A percentile compares a stretch with the other conserved stretches of the same genome.
Conservation (phyloP, 2,888 invertebrate genomes). For the Octodonta nipae region DNA sequence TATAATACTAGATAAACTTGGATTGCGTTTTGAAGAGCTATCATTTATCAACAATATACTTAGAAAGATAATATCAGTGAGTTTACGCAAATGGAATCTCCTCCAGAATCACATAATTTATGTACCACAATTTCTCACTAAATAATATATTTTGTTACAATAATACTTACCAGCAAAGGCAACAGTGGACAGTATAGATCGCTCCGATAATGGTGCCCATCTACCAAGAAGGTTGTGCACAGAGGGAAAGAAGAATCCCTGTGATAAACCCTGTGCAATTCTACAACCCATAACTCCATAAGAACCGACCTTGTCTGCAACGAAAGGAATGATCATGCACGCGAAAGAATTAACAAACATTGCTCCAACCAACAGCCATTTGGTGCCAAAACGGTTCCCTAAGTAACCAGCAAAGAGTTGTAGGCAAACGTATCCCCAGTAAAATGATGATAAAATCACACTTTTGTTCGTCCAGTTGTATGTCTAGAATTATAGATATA, state of each 20-base stretch:
- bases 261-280: constrained; percentile 57
- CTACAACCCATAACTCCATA: constrained; percentile 49
- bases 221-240: constrained; percentile 59
- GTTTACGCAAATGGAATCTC: too few relatives aligned
- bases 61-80: too few relatives aligned
- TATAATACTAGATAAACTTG: too few relatives aligned
- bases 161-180: constrained; percentile 48
- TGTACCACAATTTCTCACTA: too few relatives aligned
- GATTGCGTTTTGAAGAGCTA: too few relatives aligned
- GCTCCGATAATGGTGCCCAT: constrained; percentile 58
- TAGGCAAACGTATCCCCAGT: constrained; percentile 64
- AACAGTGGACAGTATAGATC: constrained; percentile 56
- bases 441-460: constrained; percentile 58
- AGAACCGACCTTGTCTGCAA: constrained; percentile 48
- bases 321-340: constrained; percentile 52
- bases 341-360: constrained; percentile 48
- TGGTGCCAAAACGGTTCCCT: constrained; percentile 61
- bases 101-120: too few relatives aligned
- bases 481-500: too few relatives aligned
- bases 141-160: too few relatives aligned
- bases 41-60: too few relatives aligned
- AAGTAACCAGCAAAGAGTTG: constrained; percentile 60
- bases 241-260: constrained; percentile 59
- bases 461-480: constrained; percentile 27
- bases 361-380: constrained; percentile 45